A percentile compares a stretch with the other conserved stretches of the same genome.
phyloP scores from a whole-genome alignment of 2,888 invertebrate genomes.

The Helobdella robusta region DNA sequence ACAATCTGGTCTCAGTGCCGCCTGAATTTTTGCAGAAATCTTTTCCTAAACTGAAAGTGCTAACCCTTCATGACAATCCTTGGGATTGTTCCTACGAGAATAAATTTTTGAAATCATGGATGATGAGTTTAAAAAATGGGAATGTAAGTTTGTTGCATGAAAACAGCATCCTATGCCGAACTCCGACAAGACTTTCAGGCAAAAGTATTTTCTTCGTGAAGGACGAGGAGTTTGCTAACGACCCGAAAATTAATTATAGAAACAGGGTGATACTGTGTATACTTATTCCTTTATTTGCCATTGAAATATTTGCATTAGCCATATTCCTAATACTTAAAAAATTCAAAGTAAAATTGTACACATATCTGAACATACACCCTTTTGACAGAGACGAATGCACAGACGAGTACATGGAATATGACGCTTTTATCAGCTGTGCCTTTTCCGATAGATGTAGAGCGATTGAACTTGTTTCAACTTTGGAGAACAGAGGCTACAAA shows the following conservation, averaged over 20 bases:
- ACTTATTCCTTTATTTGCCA: background rate
- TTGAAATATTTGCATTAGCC: background rate
- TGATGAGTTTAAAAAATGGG: background rate
- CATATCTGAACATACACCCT: slow-evolving; percentile 25
- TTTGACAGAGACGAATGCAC: slow-evolving; percentile 30
- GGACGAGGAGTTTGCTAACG: slow-evolving; percentile 18
- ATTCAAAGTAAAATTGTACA: slow-evolving; percentile 24
- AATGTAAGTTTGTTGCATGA: background rate
- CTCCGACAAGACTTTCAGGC: slow-evolving; percentile 13
- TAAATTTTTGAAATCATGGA: slow-evolving; percentile 20
- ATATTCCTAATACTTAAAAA: background rate
- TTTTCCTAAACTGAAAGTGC: background rate
- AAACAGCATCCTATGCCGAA: slow-evolving; percentile 20
- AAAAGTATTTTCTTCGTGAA: slow-evolving; percentile 12
- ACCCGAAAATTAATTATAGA: too few species aligned
- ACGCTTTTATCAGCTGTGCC: slow-evolving; percentile 37
- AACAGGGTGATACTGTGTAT: background rate
- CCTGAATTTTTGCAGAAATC: background rate
- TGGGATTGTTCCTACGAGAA: slow-evolving; percentile 21
- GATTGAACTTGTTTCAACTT: slow-evolving; percentile 22
- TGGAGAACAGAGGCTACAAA: slow-evolving; percentile 32
- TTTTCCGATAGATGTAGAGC: slow-evolving; percentile 31
- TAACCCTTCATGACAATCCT: slow-evolving; percentile 23
- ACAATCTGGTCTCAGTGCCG: slow-evolving; percentile 6
- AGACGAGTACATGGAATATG: slow-evolving; percentile 32